Evolutionary conservation across 2,797 vertebrate species (phyloP).

Genomic region (Anolis apletophallus): DNA sequence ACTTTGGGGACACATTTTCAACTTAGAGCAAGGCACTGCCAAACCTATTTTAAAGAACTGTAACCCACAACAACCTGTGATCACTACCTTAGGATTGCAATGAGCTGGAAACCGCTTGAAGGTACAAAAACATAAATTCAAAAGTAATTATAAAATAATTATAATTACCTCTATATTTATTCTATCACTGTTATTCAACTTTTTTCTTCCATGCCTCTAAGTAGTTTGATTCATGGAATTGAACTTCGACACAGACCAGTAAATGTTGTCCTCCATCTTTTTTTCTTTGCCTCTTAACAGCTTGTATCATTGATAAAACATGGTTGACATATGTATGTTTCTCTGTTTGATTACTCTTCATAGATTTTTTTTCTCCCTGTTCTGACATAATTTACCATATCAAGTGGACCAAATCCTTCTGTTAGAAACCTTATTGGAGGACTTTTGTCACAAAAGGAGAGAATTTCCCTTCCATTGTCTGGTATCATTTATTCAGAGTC

Average conservation of each 20-base stretch:
- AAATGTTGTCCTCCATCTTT: neutral
- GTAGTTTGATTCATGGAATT: neutral
- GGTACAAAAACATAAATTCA: too few relatives aligned
- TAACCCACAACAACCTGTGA: too few relatives aligned
- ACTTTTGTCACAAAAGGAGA: neutral
- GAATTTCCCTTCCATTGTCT: neutral
- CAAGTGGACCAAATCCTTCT: neutral
- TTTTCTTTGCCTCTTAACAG: neutral
- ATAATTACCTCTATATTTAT: too few relatives aligned
- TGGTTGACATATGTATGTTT: constrained; percentile 20
- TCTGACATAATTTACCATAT: neutral
- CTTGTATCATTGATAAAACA: rapidly evolving
- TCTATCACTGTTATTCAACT: too few relatives aligned
- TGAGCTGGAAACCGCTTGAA: too few relatives aligned
- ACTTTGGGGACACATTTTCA: too few relatives aligned
- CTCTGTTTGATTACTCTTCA: neutral
- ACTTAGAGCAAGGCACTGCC: too few relatives aligned
- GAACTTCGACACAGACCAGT: too few relatives aligned
- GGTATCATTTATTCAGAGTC: neutral
- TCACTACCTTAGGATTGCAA: too few relatives aligned
- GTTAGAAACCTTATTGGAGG: neutral
- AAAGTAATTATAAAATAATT: too few relatives aligned
- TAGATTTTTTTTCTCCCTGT: neutral
- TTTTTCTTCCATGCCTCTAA: too few relatives aligned
- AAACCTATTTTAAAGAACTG: too few relatives aligned